Base-by-base conservation (phyloP, 2,797 vertebrate genomes). In the Antennarius maculatus region DNA sequence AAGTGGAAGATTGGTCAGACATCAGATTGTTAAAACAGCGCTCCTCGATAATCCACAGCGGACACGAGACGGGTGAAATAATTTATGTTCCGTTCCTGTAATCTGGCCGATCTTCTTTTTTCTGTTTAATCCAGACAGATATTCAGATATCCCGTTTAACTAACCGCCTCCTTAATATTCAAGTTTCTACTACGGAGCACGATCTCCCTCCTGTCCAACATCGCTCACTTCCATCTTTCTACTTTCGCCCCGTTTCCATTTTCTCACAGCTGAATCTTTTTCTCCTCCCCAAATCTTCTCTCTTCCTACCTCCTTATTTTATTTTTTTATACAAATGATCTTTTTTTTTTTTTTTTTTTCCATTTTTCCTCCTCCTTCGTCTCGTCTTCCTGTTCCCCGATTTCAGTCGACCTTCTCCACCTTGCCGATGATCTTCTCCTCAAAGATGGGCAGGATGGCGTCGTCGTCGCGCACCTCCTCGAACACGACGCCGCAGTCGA, bases 351-450 rank as follows among this genome's bases (percentile, higher is more conserved):
- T 23, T 41, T 31, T 61, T 62, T 68, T 56, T 34, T 8, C n/a
- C n/a, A n/a, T 34, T 23, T 23, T 23, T 23, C 23, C 23, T 23
- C 23, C 72, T 49, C 54, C 69, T 79, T 51, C 17, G 15, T 57
- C 70, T 77, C 43, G 28, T 74, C 81, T 70, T 73, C 59, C 69
- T 42, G 45, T 78, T 66, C 56, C 23, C 82, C 67, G 53, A 58
- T 79, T 79, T 94, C 94, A 97, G 90, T 98, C 96, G 12, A 97
- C 95, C 81, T 97, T 98, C 78, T 99, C 97, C 88, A 98, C 97
- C 76, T 98, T 97, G 34, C 97, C 97, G 0, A 97, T 95, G 81
- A 99, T 96, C 90, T 97, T 98, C 89, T 97, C 96, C 77, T 98
- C 95, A 0, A 96, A 98, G 84, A 97, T 94, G 6, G 97, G 97